phyloP scores from a whole-genome alignment of 2,888 invertebrate genomes.

The Clivina fossor region DNA sequence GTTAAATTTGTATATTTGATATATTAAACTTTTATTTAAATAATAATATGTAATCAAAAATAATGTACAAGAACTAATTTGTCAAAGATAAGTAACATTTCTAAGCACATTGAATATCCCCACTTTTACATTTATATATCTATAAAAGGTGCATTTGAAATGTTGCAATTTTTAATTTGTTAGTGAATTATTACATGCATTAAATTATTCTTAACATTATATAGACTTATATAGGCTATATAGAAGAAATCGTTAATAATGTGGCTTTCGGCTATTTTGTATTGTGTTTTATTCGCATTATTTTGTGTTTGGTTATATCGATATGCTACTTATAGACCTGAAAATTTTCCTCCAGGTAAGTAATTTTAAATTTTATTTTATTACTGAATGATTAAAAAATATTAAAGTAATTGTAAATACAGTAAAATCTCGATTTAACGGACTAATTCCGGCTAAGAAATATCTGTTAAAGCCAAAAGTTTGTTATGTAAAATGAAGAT shows the following conservation, averaged over 20 bases:
- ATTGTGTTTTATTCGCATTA: constrained; percentile 15
- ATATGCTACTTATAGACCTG: constrained; percentile 28
- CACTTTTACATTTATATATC: not conserved
- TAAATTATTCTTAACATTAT: not conserved
- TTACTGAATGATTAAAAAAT: too few relatives aligned
- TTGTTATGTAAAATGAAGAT: too few relatives aligned
- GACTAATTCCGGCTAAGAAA: too few relatives aligned
- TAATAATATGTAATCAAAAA: too few relatives aligned
- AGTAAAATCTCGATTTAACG: too few relatives aligned
- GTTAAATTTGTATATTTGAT: too few relatives aligned
- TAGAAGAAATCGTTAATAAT: constrained; percentile 8
- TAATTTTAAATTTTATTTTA: constrained; percentile 2
- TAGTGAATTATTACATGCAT: not conserved
- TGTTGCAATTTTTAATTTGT: not conserved
- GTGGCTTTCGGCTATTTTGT: constrained; percentile 23
- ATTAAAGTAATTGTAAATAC: too few relatives aligned
- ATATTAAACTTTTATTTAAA: too few relatives aligned
- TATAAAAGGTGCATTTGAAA: not conserved
- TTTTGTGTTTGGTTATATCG: constrained; percentile 11
- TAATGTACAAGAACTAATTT: too few relatives aligned
- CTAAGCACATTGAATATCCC: not conserved
- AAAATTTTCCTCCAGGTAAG: constrained; percentile 31
- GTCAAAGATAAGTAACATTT: too few relatives aligned
- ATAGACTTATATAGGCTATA: not conserved
- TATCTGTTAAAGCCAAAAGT: too few relatives aligned